These are phyloP conservation scores for Plodia interpunctella DNA, from an alignment of 1,140 invertebrate genomes.

Conservation along the genomic window DNA sequence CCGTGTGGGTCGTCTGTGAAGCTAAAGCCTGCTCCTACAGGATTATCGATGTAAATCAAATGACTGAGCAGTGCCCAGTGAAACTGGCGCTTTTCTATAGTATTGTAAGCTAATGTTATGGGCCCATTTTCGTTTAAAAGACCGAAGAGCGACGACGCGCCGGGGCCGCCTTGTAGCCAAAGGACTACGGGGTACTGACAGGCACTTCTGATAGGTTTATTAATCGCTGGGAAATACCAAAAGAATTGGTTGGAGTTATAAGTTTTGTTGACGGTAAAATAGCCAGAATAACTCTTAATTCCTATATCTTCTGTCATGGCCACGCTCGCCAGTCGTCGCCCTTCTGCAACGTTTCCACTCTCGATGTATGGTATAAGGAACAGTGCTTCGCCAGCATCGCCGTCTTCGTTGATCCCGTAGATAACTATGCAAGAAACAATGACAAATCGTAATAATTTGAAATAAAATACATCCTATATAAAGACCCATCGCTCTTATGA, in stretches of 20 bases:
- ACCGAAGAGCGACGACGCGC: too few species aligned
- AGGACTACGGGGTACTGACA: too few species aligned
- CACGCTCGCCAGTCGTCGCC: slow-evolving; percentile 27
- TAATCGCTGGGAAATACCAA: slow-evolving; percentile 83
- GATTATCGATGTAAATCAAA: slow-evolving; percentile 89
- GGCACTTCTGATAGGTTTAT: too few species aligned
- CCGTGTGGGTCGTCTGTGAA: slow-evolving; percentile 79
- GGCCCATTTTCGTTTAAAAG: too few species aligned
- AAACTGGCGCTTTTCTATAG: neutral
- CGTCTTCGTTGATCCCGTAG: neutral
- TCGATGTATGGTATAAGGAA: slow-evolving; percentile 60
- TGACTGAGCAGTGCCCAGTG: slow-evolving; percentile 83
- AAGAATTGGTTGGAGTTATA: slow-evolving; percentile 83
- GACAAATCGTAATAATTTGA: neutral
- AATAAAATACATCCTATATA: neutral
- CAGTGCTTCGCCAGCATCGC: neutral
- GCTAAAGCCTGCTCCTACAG: slow-evolving; percentile 86
- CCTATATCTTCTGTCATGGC: slow-evolving; percentile 16
- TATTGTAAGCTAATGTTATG: too few species aligned
- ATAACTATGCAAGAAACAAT: neutral
- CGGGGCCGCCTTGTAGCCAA: too few species aligned
- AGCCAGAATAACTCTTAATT: slow-evolving; percentile 77
- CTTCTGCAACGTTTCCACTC: slow-evolving; percentile 45
- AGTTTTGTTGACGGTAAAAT: slow-evolving; percentile 81
- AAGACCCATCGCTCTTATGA: too few species aligned